Base-by-base conservation (phyloP, 2,113 vertebrate species). In the Morone chrysops region DNA sequence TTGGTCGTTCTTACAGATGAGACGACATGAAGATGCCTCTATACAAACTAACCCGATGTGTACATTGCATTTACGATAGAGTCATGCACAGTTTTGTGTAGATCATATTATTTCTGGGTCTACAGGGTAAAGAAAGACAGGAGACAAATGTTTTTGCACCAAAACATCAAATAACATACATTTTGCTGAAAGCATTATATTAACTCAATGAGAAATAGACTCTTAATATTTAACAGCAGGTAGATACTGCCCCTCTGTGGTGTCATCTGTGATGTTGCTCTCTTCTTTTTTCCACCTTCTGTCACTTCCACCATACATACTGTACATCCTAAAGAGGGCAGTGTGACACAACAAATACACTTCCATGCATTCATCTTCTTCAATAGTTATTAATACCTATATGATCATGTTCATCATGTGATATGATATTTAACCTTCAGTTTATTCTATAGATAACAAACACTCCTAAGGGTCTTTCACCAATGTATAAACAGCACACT, bases 291-390 rank as follows among this genome's bases (percentile, higher is more conserved):
- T 61, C 17, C 45, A 41, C 11, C 40, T 59, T 9, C 10, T n/a
- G 14, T n/a, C 14, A 16, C 11, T 11, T 4, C 10, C 5, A 7
- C 60, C 41, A 48, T 2, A 3, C 38, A 50, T 47, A 31, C 31
- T 31, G 31, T 31, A 2, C 7, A n/a, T 77, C 87, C 91, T 79
- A 4, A 9, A 91, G 92, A 76, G 89, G 89, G 84, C 92, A 91
- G 79, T 81, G 76, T 67, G 45, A 87, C 79, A 86, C 81, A 69
- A 87, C 73, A 84, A 85, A 91, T 81, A 6, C 50, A 6, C 47
- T 5, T 17, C 31, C n/a, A 20, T 20, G 11, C 48, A 2, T 13
- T 4, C 14, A 14, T 1, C 13, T 47, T 10, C 45, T 12, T 47
- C 45, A 13, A 13, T 47, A 4, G 6, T 18, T 3, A 11, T 63